Conservation (phyloP, 2,888 invertebrate genomes). For the Acanthopleura granulata region DNA sequence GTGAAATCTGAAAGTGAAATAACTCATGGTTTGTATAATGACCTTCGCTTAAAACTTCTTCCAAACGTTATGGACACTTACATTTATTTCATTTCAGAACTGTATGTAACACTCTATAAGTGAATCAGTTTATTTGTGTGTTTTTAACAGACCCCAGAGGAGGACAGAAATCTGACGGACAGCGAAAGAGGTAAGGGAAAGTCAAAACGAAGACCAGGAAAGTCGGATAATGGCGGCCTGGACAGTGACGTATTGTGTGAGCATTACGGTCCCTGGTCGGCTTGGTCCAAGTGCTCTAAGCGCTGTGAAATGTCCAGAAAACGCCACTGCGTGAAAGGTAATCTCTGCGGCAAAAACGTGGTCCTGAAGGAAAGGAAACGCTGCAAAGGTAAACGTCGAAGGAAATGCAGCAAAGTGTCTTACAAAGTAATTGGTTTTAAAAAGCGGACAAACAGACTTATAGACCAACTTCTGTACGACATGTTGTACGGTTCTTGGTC, state of each 20-base stretch:
- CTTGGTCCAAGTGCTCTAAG: slow-evolving; percentile 59
- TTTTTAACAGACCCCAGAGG: too few species aligned
- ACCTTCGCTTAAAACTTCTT: too few species aligned
- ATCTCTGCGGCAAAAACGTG: slow-evolving; percentile 56
- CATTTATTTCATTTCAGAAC: too few species aligned
- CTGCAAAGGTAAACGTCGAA: slow-evolving; percentile 30
- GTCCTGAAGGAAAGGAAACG: slow-evolving; percentile 63
- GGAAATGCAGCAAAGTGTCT: slow-evolving; percentile 37
- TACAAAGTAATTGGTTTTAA: slow-evolving; percentile 42
- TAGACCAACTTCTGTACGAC: slow-evolving; percentile 59
- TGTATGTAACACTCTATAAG: too few species aligned
- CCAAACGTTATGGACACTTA: too few species aligned
- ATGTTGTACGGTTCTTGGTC: slow-evolving; percentile 77
- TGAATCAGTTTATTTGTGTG: too few species aligned
- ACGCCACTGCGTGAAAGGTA: slow-evolving; percentile 49
- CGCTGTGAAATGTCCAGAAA: slow-evolving; percentile 65
- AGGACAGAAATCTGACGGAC: too few species aligned
- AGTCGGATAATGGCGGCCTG: neutral
- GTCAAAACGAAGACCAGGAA: too few species aligned
- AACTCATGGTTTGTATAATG: too few species aligned
- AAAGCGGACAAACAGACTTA: slow-evolving; percentile 41
- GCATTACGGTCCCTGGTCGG: slow-evolving; percentile 61
- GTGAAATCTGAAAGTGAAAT: too few species aligned
- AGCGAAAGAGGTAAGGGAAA: too few species aligned
- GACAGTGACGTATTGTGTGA: slow-evolving; percentile 37